Evolutionary conservation across 2,113 vertebrate species (phyloP).

Genomic region (Eira barbara): DNA sequence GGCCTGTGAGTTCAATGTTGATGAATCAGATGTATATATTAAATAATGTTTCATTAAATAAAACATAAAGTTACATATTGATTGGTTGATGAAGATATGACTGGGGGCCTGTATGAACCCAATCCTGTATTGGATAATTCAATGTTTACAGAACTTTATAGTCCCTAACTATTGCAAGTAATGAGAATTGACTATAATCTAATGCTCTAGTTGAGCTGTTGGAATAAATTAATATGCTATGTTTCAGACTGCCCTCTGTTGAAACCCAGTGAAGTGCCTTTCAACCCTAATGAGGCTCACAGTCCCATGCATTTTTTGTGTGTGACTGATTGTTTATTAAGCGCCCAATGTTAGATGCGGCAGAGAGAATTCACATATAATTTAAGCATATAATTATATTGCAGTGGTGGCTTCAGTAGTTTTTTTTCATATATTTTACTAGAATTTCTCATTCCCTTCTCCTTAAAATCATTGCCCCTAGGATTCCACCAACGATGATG

Average conservation of each 20-base stretch:
- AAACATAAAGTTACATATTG: neutral
- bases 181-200: neutral
- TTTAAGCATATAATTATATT: neutral
- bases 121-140: neutral
- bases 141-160: neutral
- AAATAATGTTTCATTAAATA: neutral
- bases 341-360: neutral
- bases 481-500: neutral
- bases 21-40: neutral
- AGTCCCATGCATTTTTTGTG: neutral
- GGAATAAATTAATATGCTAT: neutral
- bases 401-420: neutral
- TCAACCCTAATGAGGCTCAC: neutral
- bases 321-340: neutral
- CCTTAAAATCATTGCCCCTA: neutral
- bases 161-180: neutral
- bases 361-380: neutral
- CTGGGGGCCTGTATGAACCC: neutral
- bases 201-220: neutral
- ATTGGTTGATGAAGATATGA: neutral
- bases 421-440: neutral
- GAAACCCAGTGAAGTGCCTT: neutral
- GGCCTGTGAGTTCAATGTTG: neutral
- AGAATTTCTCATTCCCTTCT: neutral
- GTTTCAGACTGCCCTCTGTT: neutral